These are phyloP conservation scores for Lacanobia wlatinum DNA, from an alignment of 2,888 invertebrate species.

Conservation along the genomic window DNA sequence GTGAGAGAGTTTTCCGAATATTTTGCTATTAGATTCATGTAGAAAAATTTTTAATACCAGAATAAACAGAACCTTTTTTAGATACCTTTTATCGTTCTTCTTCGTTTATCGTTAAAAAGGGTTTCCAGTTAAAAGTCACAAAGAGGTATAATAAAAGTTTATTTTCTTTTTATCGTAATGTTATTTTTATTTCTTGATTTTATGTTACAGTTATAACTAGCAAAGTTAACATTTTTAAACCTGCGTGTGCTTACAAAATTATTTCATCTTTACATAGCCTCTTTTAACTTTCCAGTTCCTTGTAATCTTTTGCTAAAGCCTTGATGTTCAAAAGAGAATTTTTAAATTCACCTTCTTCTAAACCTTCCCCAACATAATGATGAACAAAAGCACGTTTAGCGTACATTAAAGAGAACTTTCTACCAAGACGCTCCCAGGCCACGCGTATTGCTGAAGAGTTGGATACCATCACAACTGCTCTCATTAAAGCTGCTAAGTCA, in stretches of 20 bases:
- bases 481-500: slow-evolving; percentile 93
- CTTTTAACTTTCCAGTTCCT: slow-evolving; percentile 91
- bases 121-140: too few relatives aligned
- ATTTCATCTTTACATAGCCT: slow-evolving; percentile 55
- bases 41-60: too few relatives aligned
- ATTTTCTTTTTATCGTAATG: too few relatives aligned
- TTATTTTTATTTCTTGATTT: slow-evolving; percentile 3
- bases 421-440: slow-evolving; percentile 95
- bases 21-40: too few relatives aligned
- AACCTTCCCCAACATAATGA: slow-evolving; percentile 95
- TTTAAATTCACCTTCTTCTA: slow-evolving; percentile 92
- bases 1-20: too few relatives aligned
- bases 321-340: slow-evolving; percentile 92
- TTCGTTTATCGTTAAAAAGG: too few relatives aligned
- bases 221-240: background rate
- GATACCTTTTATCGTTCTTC: too few relatives aligned
- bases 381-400: slow-evolving; percentile 96
- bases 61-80: too few relatives aligned
- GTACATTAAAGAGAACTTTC: slow-evolving; percentile 96
- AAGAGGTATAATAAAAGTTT: background rate
- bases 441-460: slow-evolving; percentile 95
- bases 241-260: slow-evolving; percentile 10
- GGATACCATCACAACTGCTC: slow-evolving; percentile 96
- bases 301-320: slow-evolving; percentile 92
- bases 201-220: slow-evolving; percentile 6